A percentile compares a stretch with the other conserved stretches of the same genome.
Conservation (phyloP, 2,888 invertebrate species). For the Xestobium rufovillosum region DNA sequence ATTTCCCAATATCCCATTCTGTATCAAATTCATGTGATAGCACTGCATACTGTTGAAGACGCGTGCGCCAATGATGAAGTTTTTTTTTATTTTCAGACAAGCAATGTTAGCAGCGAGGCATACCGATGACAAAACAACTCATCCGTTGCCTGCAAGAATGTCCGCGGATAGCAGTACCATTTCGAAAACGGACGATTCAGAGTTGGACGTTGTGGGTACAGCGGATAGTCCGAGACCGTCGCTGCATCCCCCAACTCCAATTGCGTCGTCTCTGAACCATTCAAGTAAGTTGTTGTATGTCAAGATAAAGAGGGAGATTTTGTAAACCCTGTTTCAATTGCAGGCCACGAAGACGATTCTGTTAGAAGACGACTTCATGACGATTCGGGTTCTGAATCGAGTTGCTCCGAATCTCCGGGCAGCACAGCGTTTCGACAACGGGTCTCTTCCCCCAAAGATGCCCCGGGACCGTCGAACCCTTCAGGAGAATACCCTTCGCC, state of each 20-base stretch:
- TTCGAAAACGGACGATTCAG: constrained; percentile 75
- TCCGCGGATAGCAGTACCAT: constrained; percentile 44
- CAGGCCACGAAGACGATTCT: constrained; percentile 54
- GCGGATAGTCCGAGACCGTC: constrained; percentile 72
- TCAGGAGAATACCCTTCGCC: constrained; percentile 69
- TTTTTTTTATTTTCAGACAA: constrained; percentile 55
- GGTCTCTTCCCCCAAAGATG: constrained; percentile 44
- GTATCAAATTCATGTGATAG: no score
- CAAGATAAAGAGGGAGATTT: background rate
- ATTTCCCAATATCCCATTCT: no score
- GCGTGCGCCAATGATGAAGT: no score
- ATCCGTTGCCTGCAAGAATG: constrained; percentile 42
- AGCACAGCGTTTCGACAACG: constrained; percentile 41
- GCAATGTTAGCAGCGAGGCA: constrained; percentile 53
- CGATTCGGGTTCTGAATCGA: constrained; percentile 65
- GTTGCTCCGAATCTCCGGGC: constrained; percentile 57
- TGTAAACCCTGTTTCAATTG: constrained; percentile 22
- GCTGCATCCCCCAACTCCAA: constrained; percentile 41
- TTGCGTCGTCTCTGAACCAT: constrained; percentile 34
- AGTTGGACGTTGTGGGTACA: constrained; percentile 83
- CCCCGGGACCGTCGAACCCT: constrained; percentile 50
- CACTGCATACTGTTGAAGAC: no score
- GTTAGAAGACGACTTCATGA: constrained; percentile 52
- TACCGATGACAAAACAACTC: constrained; percentile 51
- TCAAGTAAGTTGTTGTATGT: constrained; percentile 30